A percentile compares a stretch with the other conserved stretches of the same genome.
Conservation (phyloP, 2,888 invertebrate species). For the Incurvaria masculella region DNA sequence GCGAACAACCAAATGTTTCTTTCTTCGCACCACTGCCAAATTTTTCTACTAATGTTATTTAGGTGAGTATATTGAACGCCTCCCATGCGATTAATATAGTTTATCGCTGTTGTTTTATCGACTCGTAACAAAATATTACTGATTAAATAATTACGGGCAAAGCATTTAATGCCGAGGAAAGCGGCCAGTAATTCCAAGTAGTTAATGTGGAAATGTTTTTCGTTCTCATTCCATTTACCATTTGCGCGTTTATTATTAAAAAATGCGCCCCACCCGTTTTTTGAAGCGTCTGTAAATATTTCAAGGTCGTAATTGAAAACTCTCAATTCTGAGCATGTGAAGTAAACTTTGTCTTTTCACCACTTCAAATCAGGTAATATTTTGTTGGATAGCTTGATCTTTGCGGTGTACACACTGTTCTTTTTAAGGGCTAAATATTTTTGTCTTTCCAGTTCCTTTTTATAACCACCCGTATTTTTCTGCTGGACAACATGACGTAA, state of each 20-base stretch:
- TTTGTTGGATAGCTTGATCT: conserved; percentile 1
- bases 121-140: conserved; percentile 5
- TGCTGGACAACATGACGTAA: conserved; percentile 11
- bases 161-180: conserved; percentile 5
- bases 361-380: conserved; percentile 7
- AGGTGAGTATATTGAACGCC: conserved; percentile 9
- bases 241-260: not conserved
- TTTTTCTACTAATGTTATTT: conserved; percentile 6
- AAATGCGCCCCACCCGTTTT: conserved; percentile 3
- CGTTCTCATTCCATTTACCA: conserved; percentile 1
- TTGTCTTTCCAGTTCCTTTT: conserved; percentile 10
- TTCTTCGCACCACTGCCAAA: conserved; percentile 6
- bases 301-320: conserved; percentile 4
- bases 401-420: conserved; percentile 3
- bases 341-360: conserved; percentile 9
- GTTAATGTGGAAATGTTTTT: not conserved
- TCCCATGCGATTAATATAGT: conserved; percentile 6
- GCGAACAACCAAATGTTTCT: conserved; percentile 1
- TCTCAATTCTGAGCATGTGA: not conserved
- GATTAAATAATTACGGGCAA: not conserved
- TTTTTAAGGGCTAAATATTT: conserved; percentile 3
- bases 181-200: conserved; percentile 3
- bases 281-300: conserved; percentile 9
- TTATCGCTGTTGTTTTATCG: conserved; percentile 6
- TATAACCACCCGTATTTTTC: conserved; percentile 11